These are phyloP conservation scores for Hypomesus transpacificus DNA, from an alignment of 2,113 vertebrate species.

Conservation along the genomic window DNA sequence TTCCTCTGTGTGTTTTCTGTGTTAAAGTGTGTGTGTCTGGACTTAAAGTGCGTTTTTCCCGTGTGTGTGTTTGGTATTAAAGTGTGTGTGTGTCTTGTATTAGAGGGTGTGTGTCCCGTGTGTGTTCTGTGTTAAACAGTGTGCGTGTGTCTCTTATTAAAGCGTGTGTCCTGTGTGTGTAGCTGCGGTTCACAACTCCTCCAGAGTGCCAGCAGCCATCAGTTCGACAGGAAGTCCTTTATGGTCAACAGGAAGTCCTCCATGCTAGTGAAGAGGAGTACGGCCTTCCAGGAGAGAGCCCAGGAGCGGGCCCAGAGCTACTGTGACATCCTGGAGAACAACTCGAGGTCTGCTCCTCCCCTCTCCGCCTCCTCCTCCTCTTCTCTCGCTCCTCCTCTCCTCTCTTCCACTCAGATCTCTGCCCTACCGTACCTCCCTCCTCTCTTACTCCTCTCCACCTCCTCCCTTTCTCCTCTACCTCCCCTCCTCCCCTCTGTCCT, in stretches of 20 bases:
- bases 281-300: conserved; percentile 57
- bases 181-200: conserved; percentile 30
- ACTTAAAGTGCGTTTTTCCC: background rate
- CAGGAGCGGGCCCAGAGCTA: conserved; percentile 62
- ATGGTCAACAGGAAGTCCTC: conserved; percentile 52
- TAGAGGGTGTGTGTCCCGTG: no score
- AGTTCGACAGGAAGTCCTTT: conserved; percentile 54
- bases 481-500: no score
- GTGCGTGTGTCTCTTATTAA: background rate
- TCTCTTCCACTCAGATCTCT: background rate
- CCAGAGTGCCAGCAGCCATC: conserved; percentile 23
- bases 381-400: background rate
- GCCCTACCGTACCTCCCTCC: no score
- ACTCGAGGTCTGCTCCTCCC: conserved; percentile 57
- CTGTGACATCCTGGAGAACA: conserved; percentile 61
- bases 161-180: background rate
- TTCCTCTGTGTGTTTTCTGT: background rate
- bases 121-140: no score
- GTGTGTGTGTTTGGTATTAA: no score
- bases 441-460: no score
- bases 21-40: background rate
- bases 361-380: background rate
- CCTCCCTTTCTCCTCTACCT: no score
- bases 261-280: conserved; percentile 44
- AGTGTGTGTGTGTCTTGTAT: no score